A percentile compares a stretch with the other conserved stretches of the same genome.
Evolutionary conservation across 2,113 vertebrate species (phyloP).

Genomic region (Tringa solitaria): DNA sequence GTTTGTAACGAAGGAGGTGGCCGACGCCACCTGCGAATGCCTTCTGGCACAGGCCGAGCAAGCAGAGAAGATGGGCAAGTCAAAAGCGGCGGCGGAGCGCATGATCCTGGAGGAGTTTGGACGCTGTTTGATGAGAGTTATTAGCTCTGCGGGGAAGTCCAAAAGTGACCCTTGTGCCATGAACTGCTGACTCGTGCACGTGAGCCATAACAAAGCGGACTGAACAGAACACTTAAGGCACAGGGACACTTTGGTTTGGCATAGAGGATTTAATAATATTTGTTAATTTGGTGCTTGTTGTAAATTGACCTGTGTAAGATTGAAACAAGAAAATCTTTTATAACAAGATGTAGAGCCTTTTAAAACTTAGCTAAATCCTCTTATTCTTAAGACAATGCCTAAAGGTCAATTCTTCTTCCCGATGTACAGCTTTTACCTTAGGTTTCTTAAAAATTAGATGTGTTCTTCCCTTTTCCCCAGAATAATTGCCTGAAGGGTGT

Average conservation of each 20-base stretch:
- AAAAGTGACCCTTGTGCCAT: slow-evolving; percentile 91
- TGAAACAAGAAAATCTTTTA: slow-evolving; percentile 69
- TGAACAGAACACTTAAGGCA: slow-evolving; percentile 65
- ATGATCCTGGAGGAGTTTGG: slow-evolving; percentile 98
- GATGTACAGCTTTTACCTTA: slow-evolving; percentile 68
- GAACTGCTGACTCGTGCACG: slow-evolving; percentile 81
- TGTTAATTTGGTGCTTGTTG: slow-evolving; percentile 74
- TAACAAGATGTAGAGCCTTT: slow-evolving; percentile 68
- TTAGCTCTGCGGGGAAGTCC: slow-evolving; percentile 93
- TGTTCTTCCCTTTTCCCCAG: slow-evolving; percentile 38
- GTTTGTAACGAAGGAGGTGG: slow-evolving; percentile 95
- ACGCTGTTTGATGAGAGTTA: slow-evolving; percentile 94
- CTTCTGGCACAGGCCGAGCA: slow-evolving; percentile 92
- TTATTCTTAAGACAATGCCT: slow-evolving; percentile 55
- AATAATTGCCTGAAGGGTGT: slow-evolving; percentile 58
- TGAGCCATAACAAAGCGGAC: not conserved
- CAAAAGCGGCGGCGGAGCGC: slow-evolving; percentile 86
- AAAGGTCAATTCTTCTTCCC: slow-evolving; percentile 62
- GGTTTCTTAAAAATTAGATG: slow-evolving; percentile 58
- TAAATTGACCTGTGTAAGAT: slow-evolving; percentile 64
- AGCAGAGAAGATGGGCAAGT: slow-evolving; percentile 85
- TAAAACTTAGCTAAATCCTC: slow-evolving; percentile 68
- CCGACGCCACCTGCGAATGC: slow-evolving; percentile 94
- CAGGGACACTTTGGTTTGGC: slow-evolving; percentile 67
- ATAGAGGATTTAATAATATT: slow-evolving; percentile 49